Evolutionary conservation across 2,113 vertebrate species (phyloP).

Genomic region (Hippocampus barbouri): DNA sequence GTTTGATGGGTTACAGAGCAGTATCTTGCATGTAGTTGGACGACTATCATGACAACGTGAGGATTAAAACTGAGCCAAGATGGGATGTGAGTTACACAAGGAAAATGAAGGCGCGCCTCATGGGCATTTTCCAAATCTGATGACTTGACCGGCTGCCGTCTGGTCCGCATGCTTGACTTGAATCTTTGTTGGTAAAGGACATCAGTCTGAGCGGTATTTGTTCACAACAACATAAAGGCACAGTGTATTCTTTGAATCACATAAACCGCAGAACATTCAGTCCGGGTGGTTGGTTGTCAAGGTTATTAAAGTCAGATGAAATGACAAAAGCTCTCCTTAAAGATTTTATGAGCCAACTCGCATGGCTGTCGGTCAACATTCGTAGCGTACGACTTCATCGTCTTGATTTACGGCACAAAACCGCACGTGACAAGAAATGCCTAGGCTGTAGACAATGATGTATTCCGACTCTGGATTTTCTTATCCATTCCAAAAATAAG

Average conservation of each 20-base stretch:
- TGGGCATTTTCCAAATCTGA: slow-evolving; percentile 41
- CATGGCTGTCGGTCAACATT: background rate
- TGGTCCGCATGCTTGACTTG: slow-evolving; percentile 18
- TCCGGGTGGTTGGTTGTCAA: background rate
- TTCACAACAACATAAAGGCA: slow-evolving; percentile 10
- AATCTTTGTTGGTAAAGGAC: slow-evolving; percentile 8
- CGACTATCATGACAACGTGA: background rate
- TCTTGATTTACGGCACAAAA: background rate
- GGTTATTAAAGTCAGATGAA: background rate
- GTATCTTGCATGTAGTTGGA: background rate
- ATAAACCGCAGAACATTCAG: too few species aligned
- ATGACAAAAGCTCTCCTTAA: background rate
- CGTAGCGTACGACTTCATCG: background rate
- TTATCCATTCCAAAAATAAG: too few species aligned
- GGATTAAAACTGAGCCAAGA: background rate
- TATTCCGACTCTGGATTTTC: too few species aligned
- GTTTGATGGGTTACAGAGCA: background rate
- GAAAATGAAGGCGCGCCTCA: background rate
- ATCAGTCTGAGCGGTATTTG: slow-evolving; percentile 12
- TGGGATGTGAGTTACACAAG: background rate
- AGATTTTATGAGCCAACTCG: background rate
- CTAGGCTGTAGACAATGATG: background rate
- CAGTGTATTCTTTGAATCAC: slow-evolving; percentile 1
- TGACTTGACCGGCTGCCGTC: slow-evolving; percentile 11
- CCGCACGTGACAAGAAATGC: background rate